These are phyloP conservation scores for Bambusicola thoracicus DNA, from an alignment of 2,113 vertebrate species.

Conservation along the genomic window DNA sequence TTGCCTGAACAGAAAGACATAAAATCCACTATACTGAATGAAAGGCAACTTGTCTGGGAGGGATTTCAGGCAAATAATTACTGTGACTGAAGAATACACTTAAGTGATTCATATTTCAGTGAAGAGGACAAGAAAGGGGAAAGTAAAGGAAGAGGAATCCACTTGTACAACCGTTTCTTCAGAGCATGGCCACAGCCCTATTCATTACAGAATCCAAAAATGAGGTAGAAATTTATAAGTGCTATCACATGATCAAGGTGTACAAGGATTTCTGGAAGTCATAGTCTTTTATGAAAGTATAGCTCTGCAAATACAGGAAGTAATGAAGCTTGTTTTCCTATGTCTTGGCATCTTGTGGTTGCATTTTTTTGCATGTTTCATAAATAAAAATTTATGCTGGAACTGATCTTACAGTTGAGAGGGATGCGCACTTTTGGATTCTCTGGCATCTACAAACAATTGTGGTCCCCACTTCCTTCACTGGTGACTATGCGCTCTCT, in stretches of 20 bases:
- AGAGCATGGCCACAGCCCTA: not conserved
- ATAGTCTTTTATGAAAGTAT: not conserved
- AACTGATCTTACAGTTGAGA: not conserved
- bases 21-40: not conserved
- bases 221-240: not conserved
- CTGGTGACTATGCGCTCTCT: not conserved
- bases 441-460: not conserved
- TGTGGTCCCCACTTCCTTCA: not conserved
- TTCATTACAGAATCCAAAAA: not conserved
- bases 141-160: not conserved
- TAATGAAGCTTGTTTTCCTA: not conserved
- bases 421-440: not conserved
- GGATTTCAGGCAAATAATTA: not conserved
- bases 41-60: not conserved
- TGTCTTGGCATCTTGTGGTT: not conserved
- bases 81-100: rapidly evolving
- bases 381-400: not conserved
- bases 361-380: not conserved
- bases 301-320: not conserved
- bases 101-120: not conserved
- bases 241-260: not conserved
- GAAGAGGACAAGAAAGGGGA: not conserved
- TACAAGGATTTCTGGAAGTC: not conserved
- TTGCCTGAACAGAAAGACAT: not conserved
- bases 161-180: not conserved